Conservation (phyloP, 2,888 invertebrate species). For the Tipula vernalis region DNA sequence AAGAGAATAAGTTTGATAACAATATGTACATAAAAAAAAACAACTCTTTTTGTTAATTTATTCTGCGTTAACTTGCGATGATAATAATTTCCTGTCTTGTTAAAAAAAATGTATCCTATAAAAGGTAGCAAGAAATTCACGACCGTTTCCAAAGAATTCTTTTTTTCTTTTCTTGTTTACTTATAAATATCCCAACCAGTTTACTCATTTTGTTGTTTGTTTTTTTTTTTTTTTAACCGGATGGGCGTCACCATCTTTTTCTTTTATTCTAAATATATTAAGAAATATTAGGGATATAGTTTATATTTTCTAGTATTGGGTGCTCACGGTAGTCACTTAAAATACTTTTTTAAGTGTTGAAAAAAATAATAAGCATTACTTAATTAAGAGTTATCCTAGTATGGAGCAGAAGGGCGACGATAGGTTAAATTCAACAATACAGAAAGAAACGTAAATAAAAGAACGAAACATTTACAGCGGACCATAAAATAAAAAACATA, state of each 20-base stretch:
- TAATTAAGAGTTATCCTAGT: no score
- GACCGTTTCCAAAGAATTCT: not conserved
- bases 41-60: not conserved
- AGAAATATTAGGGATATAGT: not conserved
- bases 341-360: not conserved
- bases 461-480: no score
- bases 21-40: not conserved
- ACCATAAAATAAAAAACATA: no score
- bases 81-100: not conserved
- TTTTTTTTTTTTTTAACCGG: not conserved
- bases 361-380: no score
- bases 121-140: not conserved
- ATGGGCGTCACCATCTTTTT: not conserved
- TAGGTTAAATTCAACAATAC: no score
- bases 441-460: no score
- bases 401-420: no score
- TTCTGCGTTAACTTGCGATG: not conserved
- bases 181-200: not conserved
- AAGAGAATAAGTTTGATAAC: not conserved
- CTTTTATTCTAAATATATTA: not conserved
- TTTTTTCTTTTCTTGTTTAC: not conserved
- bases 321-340: not conserved
- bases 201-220: not conserved
- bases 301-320: not conserved
- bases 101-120: not conserved